Evolutionary conservation across 2,797 vertebrate species (phyloP), one percentile per base, ranked within the genome.

Genomic region (Tolypeutes matacus): DNA sequence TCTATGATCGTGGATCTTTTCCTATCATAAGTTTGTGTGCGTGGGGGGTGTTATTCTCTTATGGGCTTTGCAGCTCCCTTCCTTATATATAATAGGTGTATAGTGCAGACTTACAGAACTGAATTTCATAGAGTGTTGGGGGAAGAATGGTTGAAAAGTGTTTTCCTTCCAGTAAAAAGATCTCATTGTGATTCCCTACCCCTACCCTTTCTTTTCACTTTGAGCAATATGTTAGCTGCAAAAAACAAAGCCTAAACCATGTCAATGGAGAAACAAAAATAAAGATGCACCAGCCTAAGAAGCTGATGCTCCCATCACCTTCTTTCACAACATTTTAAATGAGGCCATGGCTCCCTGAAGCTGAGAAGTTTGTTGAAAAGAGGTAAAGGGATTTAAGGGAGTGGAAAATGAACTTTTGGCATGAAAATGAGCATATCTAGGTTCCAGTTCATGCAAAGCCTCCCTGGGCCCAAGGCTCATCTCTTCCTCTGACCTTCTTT

Each of bases 241-340:
- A 49, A 88, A 94, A 96, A 56, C 69, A 96, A 96, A 95, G 88
- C 88, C 95, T 96, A 94, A 95, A 65, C 39, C 21, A 56, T 91
- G 88, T 94, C 91, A 70, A 72, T 75, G 69, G 84, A 91, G 86
- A 93, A 92, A 93, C 77, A 85, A 94, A 96, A 96, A 95, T 81
- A 92, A 96, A 95, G 96, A 90, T 64, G 73, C 21, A 39, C 58
- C 51, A 78, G 56, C 82, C 51, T 69, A 73, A 46, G 60, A 91
- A 85, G n/a, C 53, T 83, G 78, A 93, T 88, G 69, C 31, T 94
- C 89, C 64, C 9, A 20, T 42, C 58, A 76, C 46, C 67, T 93
- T 88, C 88, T 91, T 96, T 95, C 64, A 82, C 60, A 75, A 46
- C 46, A 46, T 53, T 82, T 86, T 88, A 95, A 95, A 83, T 56